These are phyloP conservation scores for Megaptera novaeangliae DNA, from an alignment of 2,113 vertebrate genomes.

Conservation along the genomic window DNA sequence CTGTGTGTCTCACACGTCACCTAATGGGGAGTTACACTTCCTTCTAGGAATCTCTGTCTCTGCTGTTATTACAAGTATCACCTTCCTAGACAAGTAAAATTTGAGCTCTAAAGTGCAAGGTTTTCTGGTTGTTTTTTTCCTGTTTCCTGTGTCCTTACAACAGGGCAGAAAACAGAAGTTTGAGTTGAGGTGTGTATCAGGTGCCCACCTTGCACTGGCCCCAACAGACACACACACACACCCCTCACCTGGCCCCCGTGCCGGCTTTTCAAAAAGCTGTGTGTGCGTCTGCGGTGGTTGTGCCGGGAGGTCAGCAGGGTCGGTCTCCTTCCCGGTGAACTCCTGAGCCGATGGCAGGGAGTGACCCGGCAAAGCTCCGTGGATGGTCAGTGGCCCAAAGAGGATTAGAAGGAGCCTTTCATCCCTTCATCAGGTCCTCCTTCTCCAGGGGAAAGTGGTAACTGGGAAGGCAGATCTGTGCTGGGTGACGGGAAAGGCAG, in stretches of 20 bases:
- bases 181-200: fast-evolving
- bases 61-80: neutral
- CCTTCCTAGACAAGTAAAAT: neutral
- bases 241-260: fast-evolving
- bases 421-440: too few relatives aligned
- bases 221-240: too few relatives aligned
- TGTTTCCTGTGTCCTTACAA: neutral
- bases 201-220: neutral
- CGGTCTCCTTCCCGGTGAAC: neutral
- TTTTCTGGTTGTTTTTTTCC: neutral
- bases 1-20: neutral
- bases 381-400: neutral
- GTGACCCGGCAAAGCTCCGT: fast-evolving
- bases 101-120: neutral
- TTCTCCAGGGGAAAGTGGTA: neutral
- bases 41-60: neutral
- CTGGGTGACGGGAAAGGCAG: fast-evolving
- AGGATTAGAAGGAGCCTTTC: neutral
- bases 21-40: too few relatives aligned
- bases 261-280: neutral
- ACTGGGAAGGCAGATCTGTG: neutral
- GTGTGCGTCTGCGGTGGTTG: fast-evolving
- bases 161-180: neutral
- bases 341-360: neutral
- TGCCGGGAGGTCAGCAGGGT: neutral